Percentiles rank a stretch among this genome's conserved stretches.
Conservation (phyloP, 2,888 invertebrate species). For the Aelia acuminata region DNA sequence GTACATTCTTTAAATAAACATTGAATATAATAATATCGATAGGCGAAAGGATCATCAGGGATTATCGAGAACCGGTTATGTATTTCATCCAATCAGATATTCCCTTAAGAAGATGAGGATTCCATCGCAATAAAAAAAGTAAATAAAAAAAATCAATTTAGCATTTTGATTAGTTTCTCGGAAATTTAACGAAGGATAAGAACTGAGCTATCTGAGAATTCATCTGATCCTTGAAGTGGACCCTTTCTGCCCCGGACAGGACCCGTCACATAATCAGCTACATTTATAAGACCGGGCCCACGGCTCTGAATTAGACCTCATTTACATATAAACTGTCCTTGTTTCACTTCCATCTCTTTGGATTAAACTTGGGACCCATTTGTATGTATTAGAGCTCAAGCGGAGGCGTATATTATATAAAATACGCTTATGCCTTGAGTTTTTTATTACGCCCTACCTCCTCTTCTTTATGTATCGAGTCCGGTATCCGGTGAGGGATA, state of each 20-base stretch:
- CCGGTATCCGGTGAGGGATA: neutral
- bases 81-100: neutral
- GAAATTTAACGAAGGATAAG: constrained; percentile 29
- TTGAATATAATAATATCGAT: neutral
- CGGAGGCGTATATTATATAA: constrained; percentile 54
- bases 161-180: constrained; percentile 37
- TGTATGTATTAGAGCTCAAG: constrained; percentile 43
- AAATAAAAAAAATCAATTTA: constrained; percentile 13
- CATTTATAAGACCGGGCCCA: constrained; percentile 46
- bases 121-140: neutral
- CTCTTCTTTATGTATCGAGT: constrained; percentile 51
- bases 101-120: neutral
- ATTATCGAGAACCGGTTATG: constrained; percentile 10
- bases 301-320: constrained; percentile 8
- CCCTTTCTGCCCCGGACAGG: neutral
- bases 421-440: constrained; percentile 53
- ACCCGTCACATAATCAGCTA: constrained; percentile 27
- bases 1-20: neutral
- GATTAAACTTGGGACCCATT: constrained; percentile 51
- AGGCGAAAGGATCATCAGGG: neutral
- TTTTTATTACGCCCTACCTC: constrained; percentile 47
- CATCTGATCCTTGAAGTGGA: neutral
- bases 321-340: constrained; percentile 42
- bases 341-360: constrained; percentile 29
- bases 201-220: constrained; percentile 26